These are phyloP conservation scores for Gephyroberyx darwinii DNA, from an alignment of 2,797 vertebrate species.

Conservation along the genomic window DNA sequence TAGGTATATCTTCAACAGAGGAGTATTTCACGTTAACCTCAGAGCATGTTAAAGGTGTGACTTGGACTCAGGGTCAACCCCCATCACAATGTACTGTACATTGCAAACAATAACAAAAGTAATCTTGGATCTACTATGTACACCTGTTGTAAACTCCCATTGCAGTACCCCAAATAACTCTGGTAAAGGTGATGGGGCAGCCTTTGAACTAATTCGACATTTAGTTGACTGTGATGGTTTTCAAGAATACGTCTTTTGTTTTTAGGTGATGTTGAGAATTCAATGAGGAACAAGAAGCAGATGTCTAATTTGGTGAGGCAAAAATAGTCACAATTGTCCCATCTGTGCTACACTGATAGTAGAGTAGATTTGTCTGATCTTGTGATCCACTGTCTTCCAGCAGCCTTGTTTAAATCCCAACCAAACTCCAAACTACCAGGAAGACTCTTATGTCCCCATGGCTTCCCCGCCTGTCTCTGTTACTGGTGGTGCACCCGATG, in stretches of 20 bases:
- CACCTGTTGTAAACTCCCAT: not conserved
- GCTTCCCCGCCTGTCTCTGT: conserved; percentile 71
- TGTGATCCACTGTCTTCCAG: conserved; percentile 49
- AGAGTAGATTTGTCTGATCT: conserved; percentile 43
- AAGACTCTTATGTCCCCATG: conserved; percentile 94
- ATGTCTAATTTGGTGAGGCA: conserved; percentile 92
- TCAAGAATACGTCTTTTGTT: conserved; percentile 45
- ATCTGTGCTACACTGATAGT: not conserved
- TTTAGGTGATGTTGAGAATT: conserved; percentile 84
- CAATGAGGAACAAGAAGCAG: conserved; percentile 88
- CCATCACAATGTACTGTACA: too few relatives aligned
- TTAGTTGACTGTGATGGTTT: not conserved
- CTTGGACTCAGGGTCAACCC: too few relatives aligned
- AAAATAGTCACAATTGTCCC: conserved; percentile 3
- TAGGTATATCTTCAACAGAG: conserved; percentile 69
- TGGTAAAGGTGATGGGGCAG: not conserved
- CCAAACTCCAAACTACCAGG: conserved; percentile 69
- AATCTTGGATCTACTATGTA: not conserved
- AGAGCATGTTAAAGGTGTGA: too few relatives aligned
- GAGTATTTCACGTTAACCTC: not conserved
- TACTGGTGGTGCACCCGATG: conserved; percentile 77
- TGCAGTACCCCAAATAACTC: not conserved
- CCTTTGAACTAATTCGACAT: not conserved
- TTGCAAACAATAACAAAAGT: not conserved
- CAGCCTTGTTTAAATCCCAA: conserved; percentile 82